Evolutionary conservation across 2,888 invertebrate species (phyloP), one percentile per base, ranked within the genome.

Genomic region (Melipona bicolor): DNA sequence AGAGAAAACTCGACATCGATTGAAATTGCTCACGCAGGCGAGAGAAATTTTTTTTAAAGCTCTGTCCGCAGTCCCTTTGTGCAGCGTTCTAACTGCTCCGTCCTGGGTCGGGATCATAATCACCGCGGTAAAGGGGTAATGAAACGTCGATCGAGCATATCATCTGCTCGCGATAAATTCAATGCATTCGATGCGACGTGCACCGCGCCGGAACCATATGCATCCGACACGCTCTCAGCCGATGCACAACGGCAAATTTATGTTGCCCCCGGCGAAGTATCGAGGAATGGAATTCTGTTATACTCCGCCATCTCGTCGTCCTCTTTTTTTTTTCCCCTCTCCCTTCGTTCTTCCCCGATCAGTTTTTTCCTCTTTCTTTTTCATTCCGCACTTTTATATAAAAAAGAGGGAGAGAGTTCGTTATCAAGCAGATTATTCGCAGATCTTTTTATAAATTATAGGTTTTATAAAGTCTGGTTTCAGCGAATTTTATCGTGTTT

Each of bases 121-220:
- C 83, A 50, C 24, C 43, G 0, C 17, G 56, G 32, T 49, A 61
- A 77, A 83, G 70, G 68, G 76, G 19, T 70, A 83, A 83, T 70
- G 69, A 77, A 83, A 73, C 73, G 83, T 74, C 73, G 77, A 83
- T 83, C 65, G 83, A 70, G 69, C 68, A 61, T 74, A 68, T 82
- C 83, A 69, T 56, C 62, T 19, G 49, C 27, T 15, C 43, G 65
- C 65, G 73, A 83, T 83, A 83, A 83, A 83, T 83, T 70, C 61
- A 59, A 76, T 73, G 83, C 56, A 50, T 52, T 68, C 32, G 59
- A 24, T 32, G 61, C 19, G 61, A n/a, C 36, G 69, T n/a, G 75
- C 67, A 24, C 11, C 61, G 70, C 54, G 17, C 43, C 27, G 36
- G 54, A 32, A 62, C 65, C 61, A 27, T 56, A 50, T 43, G 83